phyloP scores from a whole-genome alignment of 2,113 vertebrate genomes.

The Varanus komodoensis region DNA sequence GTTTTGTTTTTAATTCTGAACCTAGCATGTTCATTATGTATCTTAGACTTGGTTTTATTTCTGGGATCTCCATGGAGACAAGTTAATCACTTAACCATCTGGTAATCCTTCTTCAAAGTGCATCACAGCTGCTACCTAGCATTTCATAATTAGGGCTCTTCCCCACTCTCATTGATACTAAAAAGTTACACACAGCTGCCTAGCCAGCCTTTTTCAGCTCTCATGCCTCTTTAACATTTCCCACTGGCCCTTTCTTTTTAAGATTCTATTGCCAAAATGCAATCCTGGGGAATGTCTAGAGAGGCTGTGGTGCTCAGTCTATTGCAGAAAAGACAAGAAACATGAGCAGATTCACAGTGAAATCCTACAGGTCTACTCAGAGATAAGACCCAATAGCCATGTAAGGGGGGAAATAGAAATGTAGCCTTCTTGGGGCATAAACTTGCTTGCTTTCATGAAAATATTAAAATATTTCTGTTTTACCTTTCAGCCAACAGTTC shows the following conservation, averaged over 20 bases:
- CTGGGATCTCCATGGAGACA: constrained; percentile 76
- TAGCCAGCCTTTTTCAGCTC: constrained; percentile 68
- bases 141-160: constrained; percentile 76
- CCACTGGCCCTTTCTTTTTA: constrained; percentile 63
- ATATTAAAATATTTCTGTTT: no score
- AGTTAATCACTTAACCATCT: constrained; percentile 82
- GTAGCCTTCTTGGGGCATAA: background rate
- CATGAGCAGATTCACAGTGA: background rate
- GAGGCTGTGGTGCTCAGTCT: background rate
- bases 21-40: constrained; percentile 74
- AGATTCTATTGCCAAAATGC: constrained; percentile 57
- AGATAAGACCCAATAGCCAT: background rate
- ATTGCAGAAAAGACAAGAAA: background rate
- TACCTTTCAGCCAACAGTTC: no score
- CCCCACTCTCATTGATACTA: constrained; percentile 75
- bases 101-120: constrained; percentile 79
- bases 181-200: constrained; percentile 74
- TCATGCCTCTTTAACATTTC: constrained; percentile 59
- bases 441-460: no score
- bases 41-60: constrained; percentile 67
- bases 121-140: constrained; percentile 78
- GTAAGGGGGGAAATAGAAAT: no score
- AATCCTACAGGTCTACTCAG: background rate
- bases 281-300: background rate
- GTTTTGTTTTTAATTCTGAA: constrained; percentile 49